These are phyloP conservation scores for Drosophila takahashii DNA, from an alignment of 1,140 invertebrate species.

Conservation along the genomic window DNA sequence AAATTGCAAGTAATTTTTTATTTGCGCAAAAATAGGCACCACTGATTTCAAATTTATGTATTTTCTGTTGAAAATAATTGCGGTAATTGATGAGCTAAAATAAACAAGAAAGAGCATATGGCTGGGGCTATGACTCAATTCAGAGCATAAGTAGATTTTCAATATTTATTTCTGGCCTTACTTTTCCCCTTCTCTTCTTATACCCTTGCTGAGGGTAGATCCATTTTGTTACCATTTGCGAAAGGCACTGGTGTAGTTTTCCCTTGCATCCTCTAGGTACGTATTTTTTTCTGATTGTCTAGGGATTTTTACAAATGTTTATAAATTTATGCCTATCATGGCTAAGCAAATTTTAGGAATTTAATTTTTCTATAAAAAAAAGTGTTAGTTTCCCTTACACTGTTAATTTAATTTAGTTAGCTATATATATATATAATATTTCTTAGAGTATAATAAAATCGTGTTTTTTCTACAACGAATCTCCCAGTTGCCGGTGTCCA, in stretches of 20 bases:
- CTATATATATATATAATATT: no score
- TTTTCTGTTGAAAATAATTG: background rate
- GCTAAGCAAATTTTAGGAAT: no score
- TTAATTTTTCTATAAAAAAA: no score
- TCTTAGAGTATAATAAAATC: background rate
- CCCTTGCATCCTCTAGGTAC: no score
- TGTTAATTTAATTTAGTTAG: no score
- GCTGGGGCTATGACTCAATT: background rate
- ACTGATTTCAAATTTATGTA: background rate
- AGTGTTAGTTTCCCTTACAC: no score
- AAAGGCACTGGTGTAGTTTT: background rate
- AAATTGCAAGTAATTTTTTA: background rate
- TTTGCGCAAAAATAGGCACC: background rate
- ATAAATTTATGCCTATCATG: no score
- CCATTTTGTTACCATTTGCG: background rate
- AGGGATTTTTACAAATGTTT: no score
- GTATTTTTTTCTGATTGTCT: no score
- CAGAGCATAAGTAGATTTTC: conserved; percentile 1
- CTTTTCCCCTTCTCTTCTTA: background rate
- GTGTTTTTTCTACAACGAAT: background rate
- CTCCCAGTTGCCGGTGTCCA: conserved; percentile 10
- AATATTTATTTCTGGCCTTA: conserved; percentile 3
- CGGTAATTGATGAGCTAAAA: background rate
- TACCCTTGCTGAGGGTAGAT: background rate
- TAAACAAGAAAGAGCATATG: background rate